Evolutionary conservation across 2,797 vertebrate species (phyloP).

Genomic region (Onychomys torridus): DNA sequence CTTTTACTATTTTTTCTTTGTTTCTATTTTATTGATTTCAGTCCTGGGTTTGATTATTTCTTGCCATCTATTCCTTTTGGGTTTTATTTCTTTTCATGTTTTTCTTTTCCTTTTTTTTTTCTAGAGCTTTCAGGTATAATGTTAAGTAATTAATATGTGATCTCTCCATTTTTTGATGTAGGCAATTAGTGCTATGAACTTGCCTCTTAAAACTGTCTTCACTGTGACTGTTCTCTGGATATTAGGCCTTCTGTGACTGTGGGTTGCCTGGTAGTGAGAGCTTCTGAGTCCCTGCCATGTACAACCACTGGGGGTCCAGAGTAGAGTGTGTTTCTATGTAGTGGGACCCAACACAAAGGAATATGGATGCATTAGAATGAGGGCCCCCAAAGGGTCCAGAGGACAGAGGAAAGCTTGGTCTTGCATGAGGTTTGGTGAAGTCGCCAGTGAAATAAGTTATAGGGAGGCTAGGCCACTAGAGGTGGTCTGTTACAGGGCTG

Average conservation of each 20-base stretch:
- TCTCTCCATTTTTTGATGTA: no score
- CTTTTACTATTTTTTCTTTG: no score
- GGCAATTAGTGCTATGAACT: no score
- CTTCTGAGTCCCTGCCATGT: neutral
- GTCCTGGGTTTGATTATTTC: no score
- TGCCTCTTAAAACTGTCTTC: no score
- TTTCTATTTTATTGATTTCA: no score
- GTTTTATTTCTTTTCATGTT: no score
- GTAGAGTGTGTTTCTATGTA: neutral
- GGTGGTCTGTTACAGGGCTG: neutral
- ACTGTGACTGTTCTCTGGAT: no score
- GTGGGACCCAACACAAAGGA: neutral
- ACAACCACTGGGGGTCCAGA: neutral
- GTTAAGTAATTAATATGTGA: no score
- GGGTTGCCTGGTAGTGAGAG: neutral
- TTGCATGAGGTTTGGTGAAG: neutral
- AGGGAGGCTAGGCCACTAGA: neutral
- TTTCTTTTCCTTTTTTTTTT: no score
- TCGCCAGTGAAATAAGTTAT: neutral
- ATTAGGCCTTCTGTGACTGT: neutral
- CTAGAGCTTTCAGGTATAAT: no score
- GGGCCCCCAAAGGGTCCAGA: neutral
- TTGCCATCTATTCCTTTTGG: no score
- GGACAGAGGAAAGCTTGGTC: neutral
- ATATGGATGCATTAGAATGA: neutral